phyloP scores from a whole-genome alignment of 2,113 vertebrate species.

The Callocephalon fimbriatum region DNA sequence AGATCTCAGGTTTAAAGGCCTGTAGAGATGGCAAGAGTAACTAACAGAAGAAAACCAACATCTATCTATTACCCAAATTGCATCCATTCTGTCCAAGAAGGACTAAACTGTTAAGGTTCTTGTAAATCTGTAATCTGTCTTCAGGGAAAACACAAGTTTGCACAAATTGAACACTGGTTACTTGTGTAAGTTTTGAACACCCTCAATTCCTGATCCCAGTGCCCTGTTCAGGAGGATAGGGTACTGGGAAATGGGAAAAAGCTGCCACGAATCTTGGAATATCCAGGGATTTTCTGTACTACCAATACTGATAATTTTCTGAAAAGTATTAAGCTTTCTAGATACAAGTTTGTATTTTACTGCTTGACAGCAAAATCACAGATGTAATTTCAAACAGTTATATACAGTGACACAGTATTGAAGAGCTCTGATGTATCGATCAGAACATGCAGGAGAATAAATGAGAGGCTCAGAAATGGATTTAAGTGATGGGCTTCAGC shows the following conservation, averaged over 20 bases:
- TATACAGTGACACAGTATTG: background rate
- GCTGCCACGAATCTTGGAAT: background rate
- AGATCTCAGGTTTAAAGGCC: background rate
- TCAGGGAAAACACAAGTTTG: background rate
- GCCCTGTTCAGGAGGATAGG: background rate
- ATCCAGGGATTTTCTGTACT: background rate
- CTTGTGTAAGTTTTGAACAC: background rate
- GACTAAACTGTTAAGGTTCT: background rate
- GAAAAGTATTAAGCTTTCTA: background rate
- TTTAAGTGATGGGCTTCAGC: background rate
- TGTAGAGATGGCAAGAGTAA: background rate
- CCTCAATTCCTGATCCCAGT: background rate
- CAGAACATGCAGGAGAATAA: background rate
- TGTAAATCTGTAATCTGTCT: background rate
- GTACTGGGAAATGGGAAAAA: background rate
- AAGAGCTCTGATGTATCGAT: slow-evolving; percentile 6
- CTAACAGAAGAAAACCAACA: background rate
- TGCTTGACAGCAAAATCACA: background rate
- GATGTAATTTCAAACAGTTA: background rate
- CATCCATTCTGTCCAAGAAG: background rate
- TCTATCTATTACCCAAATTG: background rate
- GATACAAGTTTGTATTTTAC: background rate
- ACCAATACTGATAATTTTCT: background rate
- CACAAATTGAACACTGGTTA: background rate
- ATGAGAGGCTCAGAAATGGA: background rate